Conservation (phyloP, 2,113 vertebrate genomes). For the Aphelocoma coerulescens region DNA sequence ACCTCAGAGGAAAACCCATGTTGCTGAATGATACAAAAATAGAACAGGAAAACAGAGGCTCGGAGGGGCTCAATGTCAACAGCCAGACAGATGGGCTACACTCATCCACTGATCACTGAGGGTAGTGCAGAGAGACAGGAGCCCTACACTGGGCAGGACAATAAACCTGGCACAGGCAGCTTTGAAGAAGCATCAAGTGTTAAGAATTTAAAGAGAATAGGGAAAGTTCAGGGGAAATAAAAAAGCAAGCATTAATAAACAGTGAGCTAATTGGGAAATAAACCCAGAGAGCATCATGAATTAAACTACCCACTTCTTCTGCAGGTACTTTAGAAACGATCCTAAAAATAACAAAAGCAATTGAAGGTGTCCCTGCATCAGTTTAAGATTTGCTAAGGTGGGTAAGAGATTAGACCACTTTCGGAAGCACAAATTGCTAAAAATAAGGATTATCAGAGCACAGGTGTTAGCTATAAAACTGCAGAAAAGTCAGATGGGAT, state of each 20-base stretch:
- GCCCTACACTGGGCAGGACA: neutral
- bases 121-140: neutral
- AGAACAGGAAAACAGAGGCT: constrained; percentile 68
- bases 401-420: neutral
- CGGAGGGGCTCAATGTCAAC: constrained; percentile 56
- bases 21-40: constrained; percentile 73
- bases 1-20: constrained; percentile 77
- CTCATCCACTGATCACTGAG: constrained; percentile 62
- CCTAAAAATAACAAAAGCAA: neutral
- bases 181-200: neutral
- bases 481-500: neutral
- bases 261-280: neutral
- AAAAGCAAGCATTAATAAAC: neutral
- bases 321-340: neutral
- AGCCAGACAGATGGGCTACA: constrained; percentile 65
- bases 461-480: neutral
- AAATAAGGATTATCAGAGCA: neutral
- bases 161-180: neutral
- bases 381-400: neutral
- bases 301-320: neutral
- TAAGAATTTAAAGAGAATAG: neutral
- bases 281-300: neutral
- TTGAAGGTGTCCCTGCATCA: neutral
- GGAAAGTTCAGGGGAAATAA: neutral
- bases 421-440: neutral